These are phyloP conservation scores for Palythoa heliodiscus DNA, from an alignment of 92 coral and sea anemone genomes.

Conservation along the genomic window DNA sequence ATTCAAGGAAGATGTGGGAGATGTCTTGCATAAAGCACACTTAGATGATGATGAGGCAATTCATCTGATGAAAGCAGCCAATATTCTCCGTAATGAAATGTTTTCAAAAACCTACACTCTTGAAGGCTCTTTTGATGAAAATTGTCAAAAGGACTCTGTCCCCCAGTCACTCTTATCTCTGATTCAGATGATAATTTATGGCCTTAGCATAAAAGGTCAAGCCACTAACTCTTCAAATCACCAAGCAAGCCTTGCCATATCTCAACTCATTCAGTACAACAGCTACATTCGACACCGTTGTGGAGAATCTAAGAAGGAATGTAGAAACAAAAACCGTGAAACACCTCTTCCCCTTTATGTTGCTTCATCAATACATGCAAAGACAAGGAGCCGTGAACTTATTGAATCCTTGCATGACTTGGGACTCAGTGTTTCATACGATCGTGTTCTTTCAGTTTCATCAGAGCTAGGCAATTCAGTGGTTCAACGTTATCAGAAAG, in stretches of 20 bases:
- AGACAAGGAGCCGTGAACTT: constrained; percentile 69
- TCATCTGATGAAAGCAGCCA: constrained; percentile 59
- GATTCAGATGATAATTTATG: constrained; percentile 64
- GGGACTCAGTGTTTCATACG: constrained; percentile 59
- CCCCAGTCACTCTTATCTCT: constrained; percentile 61
- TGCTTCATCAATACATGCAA: constrained; percentile 58
- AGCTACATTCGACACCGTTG: constrained; percentile 48
- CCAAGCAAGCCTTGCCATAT: constrained; percentile 63
- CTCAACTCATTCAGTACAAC: constrained; percentile 68
- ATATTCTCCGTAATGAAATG: constrained; percentile 59
- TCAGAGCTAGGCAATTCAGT: constrained; percentile 60
- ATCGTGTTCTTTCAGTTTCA: constrained; percentile 55
- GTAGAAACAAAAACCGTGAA: constrained; percentile 60
- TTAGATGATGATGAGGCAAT: constrained; percentile 64
- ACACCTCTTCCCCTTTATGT: constrained; percentile 58
- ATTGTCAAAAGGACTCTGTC: constrained; percentile 59
- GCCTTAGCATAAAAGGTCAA: constrained; percentile 62
- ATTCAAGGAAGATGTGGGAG: constrained; percentile 38
- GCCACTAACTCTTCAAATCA: constrained; percentile 45
- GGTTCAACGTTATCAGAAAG: constrained; percentile 45
- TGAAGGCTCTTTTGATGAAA: constrained; percentile 18
- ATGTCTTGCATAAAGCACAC: constrained; percentile 48
- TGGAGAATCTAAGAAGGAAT: constrained; percentile 48
- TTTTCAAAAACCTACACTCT: constrained; percentile 32
- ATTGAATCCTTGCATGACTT: constrained; percentile 53